Base-by-base conservation (phyloP, 1,140 invertebrate species). In the Apocrypta bakeri region DNA sequence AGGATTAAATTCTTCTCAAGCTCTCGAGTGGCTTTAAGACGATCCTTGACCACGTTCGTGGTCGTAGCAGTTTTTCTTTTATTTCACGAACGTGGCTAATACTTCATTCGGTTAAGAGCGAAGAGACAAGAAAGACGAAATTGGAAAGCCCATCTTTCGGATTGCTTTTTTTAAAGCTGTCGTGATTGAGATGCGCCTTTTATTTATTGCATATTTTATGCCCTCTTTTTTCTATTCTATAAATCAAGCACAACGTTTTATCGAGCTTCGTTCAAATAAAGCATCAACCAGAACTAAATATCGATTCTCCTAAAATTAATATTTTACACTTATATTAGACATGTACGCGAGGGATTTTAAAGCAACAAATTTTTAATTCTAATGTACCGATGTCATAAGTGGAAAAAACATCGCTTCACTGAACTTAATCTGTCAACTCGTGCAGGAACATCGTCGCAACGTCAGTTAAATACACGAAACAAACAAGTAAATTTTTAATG, bases 401-500 rank as follows among this genome's bases (percentile, higher is more conserved):
- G n/a, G n/a, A n/a, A n/a, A n/a, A n/a, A n/a, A n/a, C n/a, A n/a
- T n/a, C n/a, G n/a, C n/a, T n/a, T n/a, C n/a, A n/a, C n/a, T 56
- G 48, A 6, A 56, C 48, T 21, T 56, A 17, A 56, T 56, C 6
- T 17, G 48, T 56, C 48, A 56, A 56, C 21, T 56, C 2, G 48
- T 21, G 48, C 48, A n/a, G 48, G 48, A 56, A 56, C 17, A 56
- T 56, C 48, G 48, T 7, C 21, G 48, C 21, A n/a, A 21, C 48
- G 48, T 56, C 21, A 17, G 21, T 21, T n/a, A 56, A 56, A 56
- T 21, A 56, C 21, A 21, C 48, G 17, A 17, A 56, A 17, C 48
- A 56, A 48, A 56, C 48, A 17, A 56, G 48, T 21, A n/a, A 56
- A 56, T 56, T 56, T 75, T 75, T 61, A 75, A 75, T 61, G 42